These are phyloP conservation scores for Tolmerus cingulatus DNA, from an alignment of 2,888 invertebrate genomes.

Conservation along the genomic window DNA sequence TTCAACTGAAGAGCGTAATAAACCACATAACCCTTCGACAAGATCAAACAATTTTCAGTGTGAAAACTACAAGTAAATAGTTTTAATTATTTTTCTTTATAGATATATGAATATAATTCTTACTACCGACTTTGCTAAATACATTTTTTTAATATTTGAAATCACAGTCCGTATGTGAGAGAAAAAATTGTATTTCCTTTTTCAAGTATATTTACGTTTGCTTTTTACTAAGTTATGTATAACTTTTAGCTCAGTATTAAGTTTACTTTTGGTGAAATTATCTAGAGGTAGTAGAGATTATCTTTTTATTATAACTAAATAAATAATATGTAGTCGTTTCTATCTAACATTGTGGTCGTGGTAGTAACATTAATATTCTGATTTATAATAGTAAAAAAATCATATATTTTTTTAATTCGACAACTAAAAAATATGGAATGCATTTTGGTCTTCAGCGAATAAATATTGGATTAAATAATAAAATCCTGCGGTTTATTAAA, in stretches of 20 bases:
- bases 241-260: conserved; percentile 21
- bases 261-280: not conserved
- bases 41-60: not conserved
- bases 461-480: too few species aligned
- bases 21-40: not conserved
- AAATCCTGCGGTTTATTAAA: too few species aligned
- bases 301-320: not conserved
- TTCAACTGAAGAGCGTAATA: not conserved
- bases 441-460: not conserved
- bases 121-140: conserved; percentile 22
- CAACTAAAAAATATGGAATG: not conserved
- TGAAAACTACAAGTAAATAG: conserved; percentile 24
- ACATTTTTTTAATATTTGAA: conserved; percentile 56
- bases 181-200: conserved; percentile 53
- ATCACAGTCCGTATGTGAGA: conserved; percentile 65
- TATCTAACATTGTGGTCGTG: too few species aligned
- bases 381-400: not conserved
- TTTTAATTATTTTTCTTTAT: conserved; percentile 16
- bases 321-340: not conserved
- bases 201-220: conserved; percentile 13
- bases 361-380: not conserved
- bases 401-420: too few species aligned
- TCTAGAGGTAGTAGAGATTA: conserved; percentile 30
- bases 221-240: not conserved
- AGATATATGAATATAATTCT: conserved; percentile 32